Base-by-base conservation (phyloP, 1,140 invertebrate species). In the Lasaia peninsularis region DNA sequence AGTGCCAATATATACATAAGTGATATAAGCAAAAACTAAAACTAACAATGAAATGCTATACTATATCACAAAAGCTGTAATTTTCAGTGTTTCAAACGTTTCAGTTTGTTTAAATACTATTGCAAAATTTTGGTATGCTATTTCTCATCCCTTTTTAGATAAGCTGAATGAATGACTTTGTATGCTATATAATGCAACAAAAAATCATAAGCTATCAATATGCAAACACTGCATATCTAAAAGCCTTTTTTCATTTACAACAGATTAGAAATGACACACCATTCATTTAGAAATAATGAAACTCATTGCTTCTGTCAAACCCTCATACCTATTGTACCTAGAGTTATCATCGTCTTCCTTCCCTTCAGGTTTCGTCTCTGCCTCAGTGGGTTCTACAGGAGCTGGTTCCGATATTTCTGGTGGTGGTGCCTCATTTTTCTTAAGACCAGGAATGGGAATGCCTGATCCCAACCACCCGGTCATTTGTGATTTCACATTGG, bases 271-370 rank as follows among this genome's bases (percentile, higher is more conserved):
- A 44, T 44, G 40, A 44, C 65, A 78, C 66, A 78, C 67, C 71
- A 70, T 62, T 52, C 35, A 59, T 44, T 48, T 31, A 75, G 65
- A 71, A 65, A 63, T 57, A 60, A 67, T 67, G 67, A 74, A 82
- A 82, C 86, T 89, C 86, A 86, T 86, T 82, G 61, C 59, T 75
- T 87, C 81, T 70, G 84, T 78, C 70, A 75, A 78, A 77, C 90
- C 90, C 91, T 89, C 91, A 87, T 92, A 92, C 91, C 91, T 92
- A 92, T 90, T 91, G 90, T 92, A 94, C 93, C 93, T 94, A 83
- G 93, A 94, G 90, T 94, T 95, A 88, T 95, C 95, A 83, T 96
- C 95, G 85, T 95, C 94, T 67, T 95, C 94, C 86, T 94, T 94
- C 65, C 88, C 86, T 63, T 80, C 80, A 6, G 86, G 75, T 63